Evolutionary conservation across 2,888 invertebrate genomes (phyloP).

Genomic region (Chaetoderma sp.): DNA sequence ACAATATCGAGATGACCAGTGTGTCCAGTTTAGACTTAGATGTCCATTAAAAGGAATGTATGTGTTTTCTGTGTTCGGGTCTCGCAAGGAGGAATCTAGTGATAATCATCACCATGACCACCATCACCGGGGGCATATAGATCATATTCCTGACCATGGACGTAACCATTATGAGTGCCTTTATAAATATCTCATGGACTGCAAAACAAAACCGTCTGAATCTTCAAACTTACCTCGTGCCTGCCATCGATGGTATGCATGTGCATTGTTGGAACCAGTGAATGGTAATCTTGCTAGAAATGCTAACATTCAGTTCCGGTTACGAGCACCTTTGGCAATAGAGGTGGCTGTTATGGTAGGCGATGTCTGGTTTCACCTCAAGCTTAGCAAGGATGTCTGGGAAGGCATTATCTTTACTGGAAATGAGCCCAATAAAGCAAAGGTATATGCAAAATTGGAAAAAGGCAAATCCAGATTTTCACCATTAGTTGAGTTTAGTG

Average conservation of each 20-base stretch:
- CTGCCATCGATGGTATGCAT: conserved; percentile 59
- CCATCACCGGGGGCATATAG: no score
- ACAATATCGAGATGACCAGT: conserved; percentile 52
- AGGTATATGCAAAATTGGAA: conserved; percentile 55
- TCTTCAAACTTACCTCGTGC: conserved; percentile 57
- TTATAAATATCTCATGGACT: conserved; percentile 62
- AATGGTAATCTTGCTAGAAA: conserved; percentile 56
- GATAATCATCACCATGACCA: no score
- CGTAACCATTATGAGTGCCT: conserved; percentile 55
- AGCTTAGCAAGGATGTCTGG: conserved; percentile 55
- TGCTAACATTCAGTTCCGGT: conserved; percentile 55
- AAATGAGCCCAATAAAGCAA: conserved; percentile 46
- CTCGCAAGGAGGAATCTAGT: conserved; percentile 42
- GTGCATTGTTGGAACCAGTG: conserved; percentile 60
- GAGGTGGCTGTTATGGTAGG: conserved; percentile 62
- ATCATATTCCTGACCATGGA: no score
- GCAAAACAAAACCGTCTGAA: conserved; percentile 54
- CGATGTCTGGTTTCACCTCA: conserved; percentile 62
- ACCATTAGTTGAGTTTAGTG: conserved; percentile 58
- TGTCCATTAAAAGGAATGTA: conserved; percentile 64
- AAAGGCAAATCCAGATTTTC: conserved; percentile 56
- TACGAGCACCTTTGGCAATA: conserved; percentile 58
- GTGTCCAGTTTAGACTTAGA: conserved; percentile 57
- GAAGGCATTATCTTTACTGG: conserved; percentile 55
- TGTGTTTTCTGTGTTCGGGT: conserved; percentile 59